These are phyloP conservation scores for Kradibia gibbosae DNA, from an alignment of 1,140 invertebrate genomes.

Conservation along the genomic window DNA sequence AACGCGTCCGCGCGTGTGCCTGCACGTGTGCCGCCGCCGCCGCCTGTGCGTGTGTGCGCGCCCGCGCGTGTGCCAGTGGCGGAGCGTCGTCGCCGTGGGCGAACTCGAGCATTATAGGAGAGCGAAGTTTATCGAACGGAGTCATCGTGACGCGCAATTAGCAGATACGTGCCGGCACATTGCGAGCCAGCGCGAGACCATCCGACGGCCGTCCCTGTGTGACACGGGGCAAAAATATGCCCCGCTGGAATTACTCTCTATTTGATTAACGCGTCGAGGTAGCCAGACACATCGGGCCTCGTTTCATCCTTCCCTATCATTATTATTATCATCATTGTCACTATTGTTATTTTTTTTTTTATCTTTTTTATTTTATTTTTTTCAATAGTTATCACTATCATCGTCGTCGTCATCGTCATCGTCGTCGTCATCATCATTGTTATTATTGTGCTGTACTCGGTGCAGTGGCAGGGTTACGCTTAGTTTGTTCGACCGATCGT, in stretches of 20 bases:
- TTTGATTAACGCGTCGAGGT: neutral
- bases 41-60: neutral
- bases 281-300: neutral
- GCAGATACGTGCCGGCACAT: neutral
- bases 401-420: too few relatives aligned
- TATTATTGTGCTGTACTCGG: too few relatives aligned
- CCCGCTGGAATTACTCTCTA: neutral
- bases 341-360: neutral
- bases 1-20: too few relatives aligned
- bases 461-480: too few relatives aligned
- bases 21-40: too few relatives aligned
- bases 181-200: neutral
- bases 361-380: neutral
- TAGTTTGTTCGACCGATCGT: too few relatives aligned
- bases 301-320: neutral
- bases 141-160: constrained; percentile 38
- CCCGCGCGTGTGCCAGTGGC: neutral
- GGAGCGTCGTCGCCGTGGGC: neutral
- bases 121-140: constrained; percentile 28
- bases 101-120: neutral
- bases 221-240: neutral
- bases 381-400: too few relatives aligned
- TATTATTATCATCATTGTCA: too few relatives aligned
- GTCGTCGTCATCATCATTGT: neutral
- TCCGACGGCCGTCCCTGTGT: neutral